Evolutionary conservation across 2,797 vertebrate species (phyloP), one percentile per base, ranked within the genome.

Genomic region (Sebastolobus altivelis): DNA sequence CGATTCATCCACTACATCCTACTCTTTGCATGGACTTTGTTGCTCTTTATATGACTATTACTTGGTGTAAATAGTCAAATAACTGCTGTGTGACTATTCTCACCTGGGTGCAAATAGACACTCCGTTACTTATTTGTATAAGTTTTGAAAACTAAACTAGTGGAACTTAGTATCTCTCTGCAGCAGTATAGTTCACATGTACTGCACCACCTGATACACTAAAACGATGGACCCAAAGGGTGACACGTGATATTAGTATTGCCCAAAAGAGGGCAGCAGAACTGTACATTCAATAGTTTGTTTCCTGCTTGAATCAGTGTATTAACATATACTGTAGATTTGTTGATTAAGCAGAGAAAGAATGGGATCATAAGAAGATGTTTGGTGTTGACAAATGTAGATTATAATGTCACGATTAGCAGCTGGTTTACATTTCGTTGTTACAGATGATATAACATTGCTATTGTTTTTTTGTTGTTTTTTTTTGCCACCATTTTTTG

Each of bases 201-300:
- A 43, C 40, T 43, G 40, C 20, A 35, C 20, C 52, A 76, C 14
- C 38, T 12, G 18, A 46, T 10, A 5, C 3, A 46, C 16, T 8
- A n/a, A 56, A 20, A 37, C 8, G 31, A 59, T 46, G 31, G 20
- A 46, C 43, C 16, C 43, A 46, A 20, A 18, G n/a, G 2, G 2
- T 69, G 29, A 43, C 8, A n/a, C 3, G 2, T 16, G 11, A 2
- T 66, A 8, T 54, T 2, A 12, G 6, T 62, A 5, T n/a, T 72
- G 66, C 1, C 86, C 90, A 88, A 8, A 40, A 88, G 89, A 82
- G 84, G 90, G 86, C 86, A 90, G 88, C 62, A 92, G 60, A 80
- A 35, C 22, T 69, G 14, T 14, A 68, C 10, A 38, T 67, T 69
- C 18, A 16, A 11, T 29, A 12, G 4, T 56, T 65, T 25, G 2